Conservation (phyloP, 2,888 invertebrate genomes). For the Chouioia cunea region DNA sequence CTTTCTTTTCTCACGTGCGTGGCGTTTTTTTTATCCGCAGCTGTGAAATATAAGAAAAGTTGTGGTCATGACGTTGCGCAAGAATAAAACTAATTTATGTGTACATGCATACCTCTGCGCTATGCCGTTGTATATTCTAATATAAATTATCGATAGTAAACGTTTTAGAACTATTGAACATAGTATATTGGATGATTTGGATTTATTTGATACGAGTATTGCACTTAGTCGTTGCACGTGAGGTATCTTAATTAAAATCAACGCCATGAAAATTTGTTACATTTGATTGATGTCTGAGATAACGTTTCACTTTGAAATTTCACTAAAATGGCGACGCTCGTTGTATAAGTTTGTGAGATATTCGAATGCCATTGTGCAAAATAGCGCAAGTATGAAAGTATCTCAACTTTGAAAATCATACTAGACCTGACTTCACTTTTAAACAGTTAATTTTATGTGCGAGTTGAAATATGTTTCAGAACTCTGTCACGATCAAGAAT, state of each 20-base stretch:
- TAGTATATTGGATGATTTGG: background rate
- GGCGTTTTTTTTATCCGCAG: background rate
- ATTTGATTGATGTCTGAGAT: too few species aligned
- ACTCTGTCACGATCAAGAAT: too few species aligned
- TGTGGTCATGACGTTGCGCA: constrained; percentile 18
- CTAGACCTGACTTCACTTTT: background rate
- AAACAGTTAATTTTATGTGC: background rate
- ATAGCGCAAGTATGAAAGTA: too few species aligned
- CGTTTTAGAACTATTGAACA: background rate
- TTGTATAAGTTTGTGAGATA: too few species aligned
- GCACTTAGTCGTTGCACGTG: too few species aligned
- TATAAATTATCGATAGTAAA: constrained; percentile 19
- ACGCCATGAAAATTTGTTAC: too few species aligned
- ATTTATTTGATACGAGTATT: background rate
- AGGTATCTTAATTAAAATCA: too few species aligned
- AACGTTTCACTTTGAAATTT: too few species aligned
- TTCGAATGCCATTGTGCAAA: too few species aligned
- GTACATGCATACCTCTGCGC: background rate
- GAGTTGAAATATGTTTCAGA: too few species aligned
- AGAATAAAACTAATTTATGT: constrained; percentile 31
- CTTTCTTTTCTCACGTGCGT: background rate
- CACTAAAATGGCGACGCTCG: too few species aligned
- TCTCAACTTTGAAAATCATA: background rate
- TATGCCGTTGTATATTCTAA: background rate
- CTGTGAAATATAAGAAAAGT: constrained; percentile 14